phyloP scores from a whole-genome alignment of 30 jellyfish, hydroid and myxozoan genomes.

The Nemopilema nomurai region DNA sequence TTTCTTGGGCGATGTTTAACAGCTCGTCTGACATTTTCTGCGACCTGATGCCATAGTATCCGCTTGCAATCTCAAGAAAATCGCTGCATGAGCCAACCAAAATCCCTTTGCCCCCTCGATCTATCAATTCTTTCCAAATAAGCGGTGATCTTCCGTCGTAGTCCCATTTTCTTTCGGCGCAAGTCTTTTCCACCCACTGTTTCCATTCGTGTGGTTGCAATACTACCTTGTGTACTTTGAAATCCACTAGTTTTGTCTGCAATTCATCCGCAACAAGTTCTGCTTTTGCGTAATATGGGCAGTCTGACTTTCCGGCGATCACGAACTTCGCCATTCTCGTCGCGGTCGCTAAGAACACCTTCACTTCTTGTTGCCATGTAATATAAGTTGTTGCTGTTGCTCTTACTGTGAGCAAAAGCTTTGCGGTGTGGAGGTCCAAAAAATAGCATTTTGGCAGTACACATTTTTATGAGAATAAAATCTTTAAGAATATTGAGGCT shows the following conservation, averaged over 20 bases:
- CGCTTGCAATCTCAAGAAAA: constrained; percentile 85
- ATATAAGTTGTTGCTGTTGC: constrained; percentile 22
- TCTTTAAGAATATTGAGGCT: too few species aligned
- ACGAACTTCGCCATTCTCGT: constrained; percentile 93
- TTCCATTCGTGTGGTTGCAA: constrained; percentile 82
- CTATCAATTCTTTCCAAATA: constrained; percentile 90
- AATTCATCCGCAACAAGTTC: constrained; percentile 95
- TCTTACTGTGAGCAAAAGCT: too few species aligned
- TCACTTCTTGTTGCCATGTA: constrained; percentile 20
- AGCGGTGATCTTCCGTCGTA: constrained; percentile 80
- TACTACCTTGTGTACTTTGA: constrained; percentile 85
- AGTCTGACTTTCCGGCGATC: constrained; percentile 90
- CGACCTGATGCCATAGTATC: constrained; percentile 86
- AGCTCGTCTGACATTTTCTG: constrained; percentile 69
- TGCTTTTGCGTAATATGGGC: constrained; percentile 97
- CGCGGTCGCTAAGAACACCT: constrained; percentile 10
- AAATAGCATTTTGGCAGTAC: too few species aligned
- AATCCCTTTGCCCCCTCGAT: constrained; percentile 95
- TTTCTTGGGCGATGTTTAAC: constrained; percentile 73
- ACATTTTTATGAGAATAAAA: too few species aligned
- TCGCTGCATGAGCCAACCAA: constrained; percentile 95
- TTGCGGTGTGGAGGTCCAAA: too few species aligned
- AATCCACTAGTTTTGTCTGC: constrained; percentile 65
- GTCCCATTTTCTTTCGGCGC: constrained; percentile 82
- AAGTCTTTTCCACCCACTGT: constrained; percentile 68